phyloP scores from a whole-genome alignment of 2,888 invertebrate species.

The Oscheius sp. region DNA sequence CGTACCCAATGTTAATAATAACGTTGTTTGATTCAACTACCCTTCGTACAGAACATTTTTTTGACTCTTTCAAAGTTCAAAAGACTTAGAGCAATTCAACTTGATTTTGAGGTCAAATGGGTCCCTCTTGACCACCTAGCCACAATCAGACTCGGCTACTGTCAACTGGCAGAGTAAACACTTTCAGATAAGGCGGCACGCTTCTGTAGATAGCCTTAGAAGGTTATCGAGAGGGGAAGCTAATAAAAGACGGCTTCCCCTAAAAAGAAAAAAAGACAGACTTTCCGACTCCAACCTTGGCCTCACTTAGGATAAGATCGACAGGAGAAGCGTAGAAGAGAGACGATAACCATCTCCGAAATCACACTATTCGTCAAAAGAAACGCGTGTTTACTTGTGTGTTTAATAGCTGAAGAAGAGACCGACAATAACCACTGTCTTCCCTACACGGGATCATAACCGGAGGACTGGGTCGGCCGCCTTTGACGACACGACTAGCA shows the following conservation, averaged over 20 bases:
- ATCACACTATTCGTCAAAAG: slow-evolving; percentile 23
- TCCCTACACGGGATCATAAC: no score
- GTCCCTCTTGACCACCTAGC: no score
- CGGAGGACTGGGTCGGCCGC: slow-evolving; percentile 6
- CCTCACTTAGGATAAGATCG: slow-evolving; percentile 19
- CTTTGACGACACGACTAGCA: background rate
- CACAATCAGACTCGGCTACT: background rate
- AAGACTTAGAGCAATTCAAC: no score
- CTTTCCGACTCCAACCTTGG: slow-evolving; percentile 21
- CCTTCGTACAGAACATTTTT: no score
- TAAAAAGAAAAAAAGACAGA: slow-evolving; percentile 14
- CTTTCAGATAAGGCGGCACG: slow-evolving; percentile 26
- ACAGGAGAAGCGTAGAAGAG: slow-evolving; percentile 25
- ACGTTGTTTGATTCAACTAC: no score
- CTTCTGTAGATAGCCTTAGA: slow-evolving; percentile 13
- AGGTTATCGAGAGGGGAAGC: slow-evolving; percentile 10
- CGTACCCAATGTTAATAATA: no score
- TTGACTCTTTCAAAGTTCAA: no score
- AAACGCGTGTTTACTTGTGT: background rate
- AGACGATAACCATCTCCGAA: slow-evolving; percentile 22
- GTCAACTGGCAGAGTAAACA: background rate
- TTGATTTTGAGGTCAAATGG: no score
- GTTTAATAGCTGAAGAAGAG: background rate
- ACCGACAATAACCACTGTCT: no score
- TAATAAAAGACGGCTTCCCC: background rate